Evolutionary conservation across 30 jellyfish, hydroid and myxozoan species (phyloP), one percentile per base, ranked within the genome.

Genomic region (Pelagia noctiluca): DNA sequence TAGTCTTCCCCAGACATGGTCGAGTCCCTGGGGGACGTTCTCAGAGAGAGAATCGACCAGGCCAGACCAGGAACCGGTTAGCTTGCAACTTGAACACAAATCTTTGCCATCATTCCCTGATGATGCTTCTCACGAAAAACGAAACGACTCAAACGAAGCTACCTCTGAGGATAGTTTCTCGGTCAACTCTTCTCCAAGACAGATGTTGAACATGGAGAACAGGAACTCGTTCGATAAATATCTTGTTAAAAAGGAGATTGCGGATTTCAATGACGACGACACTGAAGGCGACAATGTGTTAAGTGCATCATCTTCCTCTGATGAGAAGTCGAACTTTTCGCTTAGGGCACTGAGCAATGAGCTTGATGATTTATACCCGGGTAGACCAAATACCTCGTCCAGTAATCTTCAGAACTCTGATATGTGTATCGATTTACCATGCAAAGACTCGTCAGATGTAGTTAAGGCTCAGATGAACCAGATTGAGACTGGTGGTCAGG

Each of bases 21-120:
- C 90, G 33, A 80, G 54, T 50, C 90, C 90, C 13, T 80, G 90
- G 90, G 90, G 90, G 24, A 80, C 90, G 35, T 80, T 80, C 53
- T 80, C 90, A 1, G 90, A 80, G 29, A 84, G 54, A 65, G 90
- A 80, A 21, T 80, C 83, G 47, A 35, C 84, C n/a, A n/a, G n/a
- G n/a, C n/a, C n/a, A 10, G 90, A 66, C 47, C 71, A 70, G 71
- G 90, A 80, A 34, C 30, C 83, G 10, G 23, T n/a, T 26, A 67
- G 57, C 19, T 54, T 28, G 26, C 25, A 37, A 13, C 1, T 77
- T n/a, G 90, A 80, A 47, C 3, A 83, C 30, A 78, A 67, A 28
- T 48, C 78, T 37, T 50, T 80, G 36, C 54, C 54, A 3, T 67
- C 83, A 64, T 50, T 34, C 36, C 49, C 26, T 37, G 90, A 80